Percentiles rank a stretch among this genome's conserved stretches.
Conservation (phyloP, 2,888 invertebrate genomes). For the Unio pictorum region DNA sequence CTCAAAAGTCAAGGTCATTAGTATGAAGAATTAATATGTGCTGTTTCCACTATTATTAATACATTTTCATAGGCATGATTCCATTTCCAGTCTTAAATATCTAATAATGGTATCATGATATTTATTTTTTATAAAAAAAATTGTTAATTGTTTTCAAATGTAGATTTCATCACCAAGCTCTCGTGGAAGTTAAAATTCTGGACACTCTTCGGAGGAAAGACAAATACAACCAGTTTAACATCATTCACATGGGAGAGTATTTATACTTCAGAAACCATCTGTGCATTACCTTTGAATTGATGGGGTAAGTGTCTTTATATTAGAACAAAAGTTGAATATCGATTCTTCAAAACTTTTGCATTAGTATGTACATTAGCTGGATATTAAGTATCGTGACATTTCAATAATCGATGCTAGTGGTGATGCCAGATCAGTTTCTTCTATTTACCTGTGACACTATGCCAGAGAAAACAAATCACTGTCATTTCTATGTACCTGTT, state of each 20-base stretch:
- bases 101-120: neutral
- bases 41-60: no score
- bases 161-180: conserved; percentile 95
- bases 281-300: conserved; percentile 96
- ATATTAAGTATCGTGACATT: neutral
- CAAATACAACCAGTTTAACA: conserved; percentile 88
- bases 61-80: no score
- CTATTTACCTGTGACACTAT: no score
- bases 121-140: conserved; percentile 1
- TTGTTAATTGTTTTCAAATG: conserved; percentile 4
- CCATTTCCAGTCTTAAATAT: no score
- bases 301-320: conserved; percentile 81
- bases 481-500: no score
- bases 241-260: conserved; percentile 97
- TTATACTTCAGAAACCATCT: conserved; percentile 97
- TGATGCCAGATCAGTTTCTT: no score
- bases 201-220: conserved; percentile 93
- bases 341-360: neutral
- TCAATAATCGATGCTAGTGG: no score
- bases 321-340: neutral
- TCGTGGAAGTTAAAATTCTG: conserved; percentile 93
- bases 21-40: no score
- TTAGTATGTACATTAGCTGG: neutral
- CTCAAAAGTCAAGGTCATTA: no score
- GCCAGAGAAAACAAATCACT: no score